Evolutionary conservation across 2,797 vertebrate genomes (phyloP), one percentile per base, ranked within the genome.

Genomic region (Aphelocoma californica): DNA sequence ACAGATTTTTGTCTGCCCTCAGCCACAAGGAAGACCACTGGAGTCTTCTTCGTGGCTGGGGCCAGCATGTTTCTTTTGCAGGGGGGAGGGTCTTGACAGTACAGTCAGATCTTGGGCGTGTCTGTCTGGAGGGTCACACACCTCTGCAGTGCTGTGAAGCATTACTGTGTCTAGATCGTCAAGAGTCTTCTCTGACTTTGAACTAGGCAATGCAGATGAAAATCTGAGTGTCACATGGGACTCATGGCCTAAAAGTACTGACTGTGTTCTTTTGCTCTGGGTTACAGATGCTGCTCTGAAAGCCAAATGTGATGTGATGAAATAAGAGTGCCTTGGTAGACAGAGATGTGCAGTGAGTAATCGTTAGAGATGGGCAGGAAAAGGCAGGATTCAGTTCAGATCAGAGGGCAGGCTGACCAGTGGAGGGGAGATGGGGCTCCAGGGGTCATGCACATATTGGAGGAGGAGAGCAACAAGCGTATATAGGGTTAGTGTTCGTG

Each of bases 301-400:
- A 81, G 86, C 65, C 82, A 67, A 61, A 24, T 77, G 81, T 38
- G 93, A 90, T 81, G 90, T 64, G 93, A 92, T 94, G 86, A 20
- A 81, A 15, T 54, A 44, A 32, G 78, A 87, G 86, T n/a, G 74
- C 64, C 67, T 51, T 47, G 74, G 58, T 21, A 86, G 86, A 51
- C 81, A 60, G 26, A 84, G 66, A 36, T 18, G 44, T 0, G 29
- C 40, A 69, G 36, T 57, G 90, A 96, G 53, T 86, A 72, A 82
- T 86, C 44, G 47, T 75, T 24, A 17, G 84, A 81, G 94, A 81
- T 83, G 81, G 86, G 58, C 90, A 80, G 24, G 88, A 34, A 67
- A 36, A 29, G 34, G 42, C 31, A 53, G 42, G 80, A 54, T 74
- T 50, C 31, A 32, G 47, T 24, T 84, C 58, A 65, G 86, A 66